Evolutionary conservation across 2,888 invertebrate genomes (phyloP).

Genomic region (Drosophila birchii): DNA sequence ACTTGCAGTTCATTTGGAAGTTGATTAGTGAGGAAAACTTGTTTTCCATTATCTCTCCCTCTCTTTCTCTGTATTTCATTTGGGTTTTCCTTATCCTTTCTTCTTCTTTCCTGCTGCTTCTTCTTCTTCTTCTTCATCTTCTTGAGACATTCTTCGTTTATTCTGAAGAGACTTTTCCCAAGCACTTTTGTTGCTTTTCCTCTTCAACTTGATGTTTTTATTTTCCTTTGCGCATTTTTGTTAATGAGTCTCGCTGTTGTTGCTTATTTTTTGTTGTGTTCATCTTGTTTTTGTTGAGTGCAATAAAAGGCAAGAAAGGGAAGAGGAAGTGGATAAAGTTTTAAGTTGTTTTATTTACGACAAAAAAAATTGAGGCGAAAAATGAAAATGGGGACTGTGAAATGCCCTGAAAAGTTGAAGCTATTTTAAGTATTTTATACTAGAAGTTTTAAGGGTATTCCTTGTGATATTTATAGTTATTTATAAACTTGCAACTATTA

Average conservation of each 20-base stretch:
- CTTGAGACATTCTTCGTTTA: constrained; percentile 41
- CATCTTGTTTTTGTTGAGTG: constrained; percentile 28
- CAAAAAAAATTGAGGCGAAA: not conserved
- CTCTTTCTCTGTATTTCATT: constrained; percentile 5
- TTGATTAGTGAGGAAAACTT: constrained; percentile 64
- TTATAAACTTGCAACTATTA: not conserved
- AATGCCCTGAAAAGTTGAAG: constrained; percentile 16
- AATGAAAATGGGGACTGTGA: not conserved
- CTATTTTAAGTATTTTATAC: not conserved
- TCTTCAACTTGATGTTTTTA: constrained; percentile 29
- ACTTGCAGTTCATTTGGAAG: constrained; percentile 61
- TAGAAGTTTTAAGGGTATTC: not conserved
- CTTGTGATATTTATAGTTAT: not conserved
- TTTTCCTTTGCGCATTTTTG: constrained; percentile 39
- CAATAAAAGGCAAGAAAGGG: constrained; percentile 32
- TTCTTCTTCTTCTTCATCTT: constrained; percentile 22
- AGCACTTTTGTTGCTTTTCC: constrained; percentile 30
- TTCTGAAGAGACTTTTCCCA: constrained; percentile 36
- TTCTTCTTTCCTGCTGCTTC: not conserved
- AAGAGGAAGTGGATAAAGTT: constrained; percentile 25
- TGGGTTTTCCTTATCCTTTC: constrained; percentile 6
- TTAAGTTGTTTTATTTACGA: constrained; percentile 1
- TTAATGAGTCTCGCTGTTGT: constrained; percentile 28
- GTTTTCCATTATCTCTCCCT: constrained; percentile 5
- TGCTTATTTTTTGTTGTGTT: not conserved